Conservation (phyloP, 2,113 vertebrate species). For the Triplophysa rosa region DNA sequence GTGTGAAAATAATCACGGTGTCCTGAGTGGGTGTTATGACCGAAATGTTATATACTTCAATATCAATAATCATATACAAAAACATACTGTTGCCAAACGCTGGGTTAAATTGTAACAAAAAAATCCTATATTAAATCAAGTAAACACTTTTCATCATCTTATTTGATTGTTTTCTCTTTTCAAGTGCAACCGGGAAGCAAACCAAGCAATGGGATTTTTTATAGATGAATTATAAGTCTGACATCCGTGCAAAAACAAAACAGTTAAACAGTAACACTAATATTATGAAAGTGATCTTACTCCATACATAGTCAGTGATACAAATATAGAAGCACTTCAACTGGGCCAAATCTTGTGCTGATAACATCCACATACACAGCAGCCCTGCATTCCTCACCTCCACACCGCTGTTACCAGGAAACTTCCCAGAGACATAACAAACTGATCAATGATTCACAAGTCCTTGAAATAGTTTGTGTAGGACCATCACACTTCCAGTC, state of each 20-base stretch:
- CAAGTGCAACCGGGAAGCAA: no score
- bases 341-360: constrained; percentile 2
- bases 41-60: no score
- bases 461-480: constrained; percentile 5
- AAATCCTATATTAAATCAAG: no score
- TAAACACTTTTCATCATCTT: no score
- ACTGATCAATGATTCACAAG: constrained; percentile 8
- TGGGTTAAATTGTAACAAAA: no score
- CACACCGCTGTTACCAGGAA: neutral
- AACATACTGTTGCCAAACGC: no score
- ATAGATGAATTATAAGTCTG: no score
- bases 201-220: no score
- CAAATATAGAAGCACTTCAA: constrained; percentile 2
- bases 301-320: neutral
- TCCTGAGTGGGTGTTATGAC: neutral
- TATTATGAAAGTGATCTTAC: neutral
- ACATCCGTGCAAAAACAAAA: neutral
- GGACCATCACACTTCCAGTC: neutral
- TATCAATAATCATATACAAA: no score
- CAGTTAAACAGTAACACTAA: neutral
- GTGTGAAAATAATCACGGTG: neutral
- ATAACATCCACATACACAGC: constrained; percentile 1
- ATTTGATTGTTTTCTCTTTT: no score
- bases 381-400: constrained; percentile 27
- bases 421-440: constrained; percentile 13